phyloP scores from a whole-genome alignment of 2,888 invertebrate genomes.

The Agriotes lineatus region DNA sequence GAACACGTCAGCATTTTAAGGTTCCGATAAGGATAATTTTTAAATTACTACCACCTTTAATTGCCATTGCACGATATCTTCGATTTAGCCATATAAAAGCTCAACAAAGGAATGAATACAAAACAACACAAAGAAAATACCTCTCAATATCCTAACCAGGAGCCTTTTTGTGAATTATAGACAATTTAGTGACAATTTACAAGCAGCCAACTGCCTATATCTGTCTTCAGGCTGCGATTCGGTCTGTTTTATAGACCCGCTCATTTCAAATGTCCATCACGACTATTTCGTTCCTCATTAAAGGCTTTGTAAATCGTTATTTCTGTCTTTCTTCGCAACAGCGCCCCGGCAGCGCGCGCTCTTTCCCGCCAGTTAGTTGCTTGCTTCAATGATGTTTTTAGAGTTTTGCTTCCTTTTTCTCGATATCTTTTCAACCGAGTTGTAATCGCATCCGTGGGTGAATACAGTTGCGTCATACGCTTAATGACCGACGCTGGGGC shows the following conservation, averaged over 20 bases:
- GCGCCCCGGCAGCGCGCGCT: slow-evolving; percentile 14
- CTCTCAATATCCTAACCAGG: slow-evolving; percentile 43
- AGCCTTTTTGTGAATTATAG: slow-evolving; percentile 46
- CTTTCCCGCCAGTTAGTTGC: slow-evolving; percentile 43
- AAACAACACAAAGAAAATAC: slow-evolving; percentile 41
- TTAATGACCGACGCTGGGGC: slow-evolving; percentile 29
- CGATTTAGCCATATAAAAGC: slow-evolving; percentile 1
- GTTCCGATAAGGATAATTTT: too few relatives aligned
- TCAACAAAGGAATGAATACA: slow-evolving; percentile 28
- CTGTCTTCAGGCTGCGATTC: slow-evolving; percentile 59
- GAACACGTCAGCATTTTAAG: too few relatives aligned
- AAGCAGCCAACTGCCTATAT: slow-evolving; percentile 62
- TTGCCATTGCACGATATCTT: neutral
- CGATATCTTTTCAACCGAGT: slow-evolving; percentile 54
- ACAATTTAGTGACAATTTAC: slow-evolving; percentile 61
- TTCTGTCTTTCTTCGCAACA: slow-evolving; percentile 48
- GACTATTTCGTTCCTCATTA: slow-evolving; percentile 75
- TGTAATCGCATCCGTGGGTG: slow-evolving; percentile 48
- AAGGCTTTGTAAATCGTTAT: slow-evolving; percentile 72
- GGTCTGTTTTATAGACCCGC: slow-evolving; percentile 62
- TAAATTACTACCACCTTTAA: too few relatives aligned
- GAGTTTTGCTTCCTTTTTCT: slow-evolving; percentile 51
- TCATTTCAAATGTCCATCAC: slow-evolving; percentile 76
- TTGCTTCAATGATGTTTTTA: slow-evolving; percentile 48
- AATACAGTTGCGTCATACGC: slow-evolving; percentile 38